phyloP scores from a whole-genome alignment of 2,797 vertebrate species.

The Coregonus sp. region DNA sequence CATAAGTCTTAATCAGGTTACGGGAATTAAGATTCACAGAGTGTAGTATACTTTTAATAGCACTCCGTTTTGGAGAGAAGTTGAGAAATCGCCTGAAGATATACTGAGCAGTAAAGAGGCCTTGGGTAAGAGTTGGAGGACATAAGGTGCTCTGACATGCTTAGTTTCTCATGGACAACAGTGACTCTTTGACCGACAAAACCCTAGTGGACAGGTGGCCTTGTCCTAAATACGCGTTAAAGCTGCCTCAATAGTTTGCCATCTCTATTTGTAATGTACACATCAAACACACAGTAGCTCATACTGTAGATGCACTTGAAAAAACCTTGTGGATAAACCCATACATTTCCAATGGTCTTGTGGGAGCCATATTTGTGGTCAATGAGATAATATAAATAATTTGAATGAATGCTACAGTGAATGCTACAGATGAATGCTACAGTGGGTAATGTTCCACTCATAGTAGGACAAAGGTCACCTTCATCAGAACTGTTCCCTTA shows the following conservation, averaged over 20 bases:
- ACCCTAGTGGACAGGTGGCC: constrained; percentile 41
- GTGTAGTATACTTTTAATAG: not conserved
- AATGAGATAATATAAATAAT: not conserved
- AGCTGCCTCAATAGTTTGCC: not conserved
- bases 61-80: not conserved
- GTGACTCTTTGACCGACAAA: constrained; percentile 60
- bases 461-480: not conserved
- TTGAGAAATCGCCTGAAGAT: not conserved
- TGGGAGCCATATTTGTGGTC: not conserved
- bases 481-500: not conserved
- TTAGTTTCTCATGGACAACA: not conserved
- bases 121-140: not conserved
- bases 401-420: no score
- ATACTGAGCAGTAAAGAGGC: not conserved
- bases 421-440: not conserved
- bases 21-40: constrained; percentile 30
- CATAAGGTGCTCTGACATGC: not conserved
- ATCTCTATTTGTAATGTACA: not conserved
- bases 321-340: not conserved
- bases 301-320: no score
- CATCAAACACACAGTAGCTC: no score
- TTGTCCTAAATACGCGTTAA: constrained; percentile 45
- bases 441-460: not conserved
- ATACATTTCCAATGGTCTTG: not conserved
- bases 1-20: constrained; percentile 58